Conservation (phyloP, 2,888 invertebrate genomes). For the Netelia virgata region DNA sequence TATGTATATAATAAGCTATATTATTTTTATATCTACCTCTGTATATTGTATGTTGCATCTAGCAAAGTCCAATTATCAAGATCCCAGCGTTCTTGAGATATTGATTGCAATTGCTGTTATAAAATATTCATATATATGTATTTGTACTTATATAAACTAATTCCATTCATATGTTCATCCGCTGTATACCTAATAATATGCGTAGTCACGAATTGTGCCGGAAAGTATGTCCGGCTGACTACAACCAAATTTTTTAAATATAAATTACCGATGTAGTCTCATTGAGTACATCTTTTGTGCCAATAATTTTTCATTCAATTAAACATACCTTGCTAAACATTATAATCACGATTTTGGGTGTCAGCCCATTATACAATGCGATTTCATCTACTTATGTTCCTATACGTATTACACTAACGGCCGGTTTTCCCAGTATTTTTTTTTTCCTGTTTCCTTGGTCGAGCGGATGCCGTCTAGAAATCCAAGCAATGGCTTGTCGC, state of each 20-base stretch:
- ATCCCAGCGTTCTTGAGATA: neutral
- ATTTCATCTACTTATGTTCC: constrained; percentile 9
- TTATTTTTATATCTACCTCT: neutral
- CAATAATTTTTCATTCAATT: neutral
- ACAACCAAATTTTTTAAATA: neutral
- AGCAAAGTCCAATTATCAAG: neutral
- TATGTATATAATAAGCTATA: constrained; percentile 30
- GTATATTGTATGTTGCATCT: neutral
- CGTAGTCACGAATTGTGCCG: neutral
- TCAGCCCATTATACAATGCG: constrained; percentile 22
- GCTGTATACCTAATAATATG: constrained; percentile 30
- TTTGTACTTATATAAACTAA: neutral
- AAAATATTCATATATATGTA: neutral
- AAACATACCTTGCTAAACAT: neutral
- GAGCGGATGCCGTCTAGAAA: no score
- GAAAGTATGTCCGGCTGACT: neutral
- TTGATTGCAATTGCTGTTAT: neutral
- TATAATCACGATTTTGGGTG: constrained; percentile 29
- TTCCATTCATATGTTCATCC: constrained; percentile 7
- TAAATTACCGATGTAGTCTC: constrained; percentile 18
- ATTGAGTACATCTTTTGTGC: neutral
- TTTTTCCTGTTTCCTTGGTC: no score
- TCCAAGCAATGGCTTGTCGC: no score
- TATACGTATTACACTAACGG: neutral
- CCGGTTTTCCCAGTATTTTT: neutral